Conservation (phyloP, 2,113 vertebrate species). For the Riparia riparia region DNA sequence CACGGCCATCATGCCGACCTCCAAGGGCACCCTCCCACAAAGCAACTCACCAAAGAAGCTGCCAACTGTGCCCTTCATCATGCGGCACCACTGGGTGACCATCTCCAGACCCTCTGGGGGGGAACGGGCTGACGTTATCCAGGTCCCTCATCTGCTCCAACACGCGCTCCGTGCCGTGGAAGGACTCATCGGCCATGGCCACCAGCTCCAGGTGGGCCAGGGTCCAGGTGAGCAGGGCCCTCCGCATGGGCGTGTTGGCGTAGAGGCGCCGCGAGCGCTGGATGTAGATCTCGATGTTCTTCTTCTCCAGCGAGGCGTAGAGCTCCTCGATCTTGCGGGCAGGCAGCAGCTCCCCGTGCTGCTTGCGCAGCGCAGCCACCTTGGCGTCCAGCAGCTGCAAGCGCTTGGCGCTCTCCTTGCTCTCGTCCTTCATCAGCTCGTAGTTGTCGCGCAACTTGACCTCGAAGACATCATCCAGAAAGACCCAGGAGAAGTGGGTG, state of each 20-base stretch:
- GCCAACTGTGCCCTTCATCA: constrained; percentile 86
- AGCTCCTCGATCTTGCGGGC: constrained; percentile 98
- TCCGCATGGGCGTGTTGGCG: constrained; percentile 94
- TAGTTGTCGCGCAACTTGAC: constrained; percentile 98
- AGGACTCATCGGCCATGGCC: constrained; percentile 86
- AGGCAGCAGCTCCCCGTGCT: constrained; percentile 93
- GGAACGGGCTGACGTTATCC: constrained; percentile 89
- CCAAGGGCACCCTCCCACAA: neutral
- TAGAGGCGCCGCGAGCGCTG: constrained; percentile 95
- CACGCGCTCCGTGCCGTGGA: constrained; percentile 87
- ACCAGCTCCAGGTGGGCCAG: constrained; percentile 87
- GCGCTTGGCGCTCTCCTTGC: constrained; percentile 94
- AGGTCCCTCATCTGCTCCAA: constrained; percentile 89
- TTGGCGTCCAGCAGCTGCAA: constrained; percentile 91
- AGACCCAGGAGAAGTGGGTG: constrained; percentile 92
- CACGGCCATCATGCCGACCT: fast-evolving
- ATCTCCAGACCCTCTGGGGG: constrained; percentile 87
- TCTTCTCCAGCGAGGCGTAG: constrained; percentile 94
- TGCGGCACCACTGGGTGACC: constrained; percentile 93
- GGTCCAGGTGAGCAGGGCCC: constrained; percentile 93
- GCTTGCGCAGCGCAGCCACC: constrained; percentile 92
- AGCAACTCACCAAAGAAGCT: constrained; percentile 88
- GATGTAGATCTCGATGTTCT: constrained; percentile 98
- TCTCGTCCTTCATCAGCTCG: constrained; percentile 97
- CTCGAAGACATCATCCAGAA: constrained; percentile 93